Conservation (phyloP, 2,113 vertebrate genomes). For the Buteo buteo region DNA sequence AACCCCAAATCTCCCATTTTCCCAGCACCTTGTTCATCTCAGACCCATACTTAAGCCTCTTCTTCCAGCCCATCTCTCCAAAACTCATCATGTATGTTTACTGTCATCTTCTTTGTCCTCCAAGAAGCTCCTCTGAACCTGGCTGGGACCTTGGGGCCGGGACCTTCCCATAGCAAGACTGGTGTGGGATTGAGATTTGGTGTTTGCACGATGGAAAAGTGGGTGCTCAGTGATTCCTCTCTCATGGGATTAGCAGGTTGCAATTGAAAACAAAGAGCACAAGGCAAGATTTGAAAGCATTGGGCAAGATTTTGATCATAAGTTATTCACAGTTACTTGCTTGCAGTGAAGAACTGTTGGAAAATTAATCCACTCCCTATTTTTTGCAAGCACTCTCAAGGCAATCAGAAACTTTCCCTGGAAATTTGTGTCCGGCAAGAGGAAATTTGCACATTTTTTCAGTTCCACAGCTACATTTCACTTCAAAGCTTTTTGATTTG, state of each 20-base stretch:
- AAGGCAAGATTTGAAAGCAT: not conserved
- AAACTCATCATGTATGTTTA: not conserved
- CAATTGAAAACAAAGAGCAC: not conserved
- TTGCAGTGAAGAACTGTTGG: not conserved
- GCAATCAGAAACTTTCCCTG: not conserved
- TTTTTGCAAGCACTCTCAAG: not conserved
- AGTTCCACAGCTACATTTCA: not conserved
- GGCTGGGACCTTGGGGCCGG: not conserved
- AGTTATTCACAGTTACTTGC: not conserved
- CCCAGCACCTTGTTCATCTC: not conserved
- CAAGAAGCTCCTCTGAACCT: not conserved
- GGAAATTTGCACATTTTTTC: not conserved
- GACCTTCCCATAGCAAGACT: not conserved
- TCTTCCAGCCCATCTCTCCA: not conserved
- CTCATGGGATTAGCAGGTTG: not conserved
- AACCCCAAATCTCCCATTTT: not conserved
- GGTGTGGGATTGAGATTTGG: not conserved
- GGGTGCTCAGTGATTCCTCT: not conserved
- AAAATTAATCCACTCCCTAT: not conserved
- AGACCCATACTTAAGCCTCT: not conserved
- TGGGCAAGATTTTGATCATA: not conserved
- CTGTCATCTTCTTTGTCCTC: not conserved
- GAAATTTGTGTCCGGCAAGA: not conserved
- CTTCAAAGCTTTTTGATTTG: conserved; percentile 32
- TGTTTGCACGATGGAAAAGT: not conserved